Evolutionary conservation across 2,797 vertebrate species (phyloP), one percentile per base, ranked within the genome.

Genomic region (Glossophaga mutica): DNA sequence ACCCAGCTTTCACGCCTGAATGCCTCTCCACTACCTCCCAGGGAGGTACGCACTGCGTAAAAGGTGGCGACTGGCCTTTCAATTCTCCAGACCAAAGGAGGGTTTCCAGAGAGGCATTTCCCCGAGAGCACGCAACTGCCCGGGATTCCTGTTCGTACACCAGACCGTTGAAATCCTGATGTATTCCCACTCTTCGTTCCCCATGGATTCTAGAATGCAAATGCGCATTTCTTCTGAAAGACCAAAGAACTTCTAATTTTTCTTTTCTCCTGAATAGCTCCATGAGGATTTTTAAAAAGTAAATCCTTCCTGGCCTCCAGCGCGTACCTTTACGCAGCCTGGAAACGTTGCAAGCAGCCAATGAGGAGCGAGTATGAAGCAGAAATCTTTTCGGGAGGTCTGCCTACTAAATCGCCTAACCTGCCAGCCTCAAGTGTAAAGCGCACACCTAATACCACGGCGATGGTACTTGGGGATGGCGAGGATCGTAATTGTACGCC

Each of bases 401-500:
- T 18, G 71, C 34, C 62, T 6, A 2, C 46, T 2, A 10, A 34
- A 21, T 21, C 0, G 42, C 44, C 55, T 16, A 32, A 3, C 50
- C 16, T 0, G 52, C 50, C 46, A 34, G 46, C 44, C 65, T 42
- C 46, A 29, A 62, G 59, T 62, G 59, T 14, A 62, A 62, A 62
- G 29, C 12, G 59, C 26, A 62, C 59, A 62, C 26, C 62, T n/a
- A 65, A 18, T n/a, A 16, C 29, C 62, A 18, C 62, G 12, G 62
- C 32, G 29, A n/a, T n/a, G 62, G 32, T 65, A 16, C 62, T 62
- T n/a, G 62, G 15, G 29, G 62, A 65, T 65, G 62, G 62, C 65
- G 65, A 46, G 37, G 4, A 26, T 1, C 9, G 3, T 2, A 24
- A 10, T 6, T 0, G 50, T 24, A 14, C 8, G 12, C 42, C n/a